Conservation (phyloP, 1,140 invertebrate genomes). For the Drosophila ambigua region DNA sequence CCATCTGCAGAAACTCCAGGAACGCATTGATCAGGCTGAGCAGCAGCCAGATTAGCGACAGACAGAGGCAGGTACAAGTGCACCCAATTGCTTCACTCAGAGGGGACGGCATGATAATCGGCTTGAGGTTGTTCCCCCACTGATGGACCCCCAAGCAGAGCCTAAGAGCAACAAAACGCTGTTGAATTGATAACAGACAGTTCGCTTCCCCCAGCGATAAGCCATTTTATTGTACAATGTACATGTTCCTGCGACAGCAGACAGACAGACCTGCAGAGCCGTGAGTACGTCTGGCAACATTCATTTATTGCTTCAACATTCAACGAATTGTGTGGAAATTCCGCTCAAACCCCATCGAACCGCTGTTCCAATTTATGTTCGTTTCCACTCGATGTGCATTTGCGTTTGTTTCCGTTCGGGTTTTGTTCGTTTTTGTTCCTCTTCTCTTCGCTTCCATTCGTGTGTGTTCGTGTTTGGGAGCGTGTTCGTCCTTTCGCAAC, state of each 20-base stretch:
- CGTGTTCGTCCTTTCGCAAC: slow-evolving; percentile 20
- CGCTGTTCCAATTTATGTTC: slow-evolving; percentile 13
- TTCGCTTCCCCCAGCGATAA: neutral
- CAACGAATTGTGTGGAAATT: neutral
- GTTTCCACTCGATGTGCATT: slow-evolving; percentile 8
- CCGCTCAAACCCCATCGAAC: slow-evolving; percentile 31
- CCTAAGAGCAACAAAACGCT: neutral
- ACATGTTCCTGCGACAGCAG: slow-evolving; percentile 10
- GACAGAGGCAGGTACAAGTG: slow-evolving; percentile 17
- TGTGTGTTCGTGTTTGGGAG: neutral
- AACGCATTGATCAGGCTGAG: slow-evolving; percentile 32
- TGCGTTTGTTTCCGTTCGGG: neutral
- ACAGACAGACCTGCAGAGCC: too few relatives aligned
- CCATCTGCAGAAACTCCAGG: slow-evolving; percentile 21
- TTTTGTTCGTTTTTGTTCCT: too few relatives aligned
- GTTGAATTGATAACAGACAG: slow-evolving; percentile 13
- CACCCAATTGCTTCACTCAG: neutral
- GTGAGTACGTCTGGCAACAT: slow-evolving; percentile 3
- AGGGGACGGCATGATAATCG: slow-evolving; percentile 6
- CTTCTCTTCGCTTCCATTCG: neutral
- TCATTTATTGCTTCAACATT: neutral
- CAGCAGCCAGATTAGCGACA: slow-evolving; percentile 40
- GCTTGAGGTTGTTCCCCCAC: slow-evolving; percentile 17
- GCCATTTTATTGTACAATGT: slow-evolving; percentile 1
- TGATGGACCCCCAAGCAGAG: slow-evolving; percentile 5